These are phyloP conservation scores for Nymphalis c-album DNA, from an alignment of 2,888 invertebrate species.

Conservation along the genomic window DNA sequence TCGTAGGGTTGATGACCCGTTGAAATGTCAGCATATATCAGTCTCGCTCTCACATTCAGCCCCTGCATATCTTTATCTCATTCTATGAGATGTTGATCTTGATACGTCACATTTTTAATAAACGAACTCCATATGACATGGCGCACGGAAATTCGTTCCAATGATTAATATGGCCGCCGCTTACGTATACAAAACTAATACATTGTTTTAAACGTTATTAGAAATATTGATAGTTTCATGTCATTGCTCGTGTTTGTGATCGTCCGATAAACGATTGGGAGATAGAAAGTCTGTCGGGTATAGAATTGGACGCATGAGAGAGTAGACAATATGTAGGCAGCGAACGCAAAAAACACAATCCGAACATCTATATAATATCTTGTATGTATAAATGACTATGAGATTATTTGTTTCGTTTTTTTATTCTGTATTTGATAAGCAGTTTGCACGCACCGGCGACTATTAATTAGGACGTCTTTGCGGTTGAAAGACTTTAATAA, in stretches of 20 bases:
- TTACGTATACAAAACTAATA: constrained; percentile 73
- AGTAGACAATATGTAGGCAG: constrained; percentile 62
- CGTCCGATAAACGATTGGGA: constrained; percentile 71
- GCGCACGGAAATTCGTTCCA: constrained; percentile 79
- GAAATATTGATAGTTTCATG: constrained; percentile 81
- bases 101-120: constrained; percentile 82
- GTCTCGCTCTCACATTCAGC: constrained; percentile 60
- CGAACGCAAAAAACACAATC: constrained; percentile 52
- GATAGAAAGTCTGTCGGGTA: constrained; percentile 75
- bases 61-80: constrained; percentile 58
- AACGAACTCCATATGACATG: constrained; percentile 80
- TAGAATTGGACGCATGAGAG: constrained; percentile 67
- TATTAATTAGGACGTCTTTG: constrained; percentile 65
- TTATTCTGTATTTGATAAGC: constrained; percentile 32
- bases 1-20: constrained; percentile 80
- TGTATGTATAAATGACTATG: constrained; percentile 40
- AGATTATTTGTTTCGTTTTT: constrained; percentile 40
- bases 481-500: constrained; percentile 58
- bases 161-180: constrained; percentile 79
- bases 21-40: constrained; percentile 76
- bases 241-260: constrained; percentile 78
- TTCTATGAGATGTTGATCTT: constrained; percentile 80
- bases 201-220: constrained; percentile 80
- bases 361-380: constrained; percentile 55
- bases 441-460: constrained; percentile 54